Base-by-base conservation (phyloP, 2,888 invertebrate genomes). In the Alcis repandata region DNA sequence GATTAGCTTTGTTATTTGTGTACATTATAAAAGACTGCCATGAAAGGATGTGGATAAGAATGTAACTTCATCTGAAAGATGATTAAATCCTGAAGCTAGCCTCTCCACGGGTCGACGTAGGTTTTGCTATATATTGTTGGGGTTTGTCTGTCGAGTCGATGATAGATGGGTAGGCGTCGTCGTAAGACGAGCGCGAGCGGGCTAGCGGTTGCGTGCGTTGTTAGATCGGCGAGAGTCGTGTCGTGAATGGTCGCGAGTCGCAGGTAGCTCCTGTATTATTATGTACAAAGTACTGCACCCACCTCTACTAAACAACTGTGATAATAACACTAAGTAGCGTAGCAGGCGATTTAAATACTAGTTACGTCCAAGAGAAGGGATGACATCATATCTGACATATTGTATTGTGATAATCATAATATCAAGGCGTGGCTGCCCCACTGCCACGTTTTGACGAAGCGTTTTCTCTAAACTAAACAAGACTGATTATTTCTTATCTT, bases 401-500 rank as follows among this genome's bases (percentile, higher is more conserved):
- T 93, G 92, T 93, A 92, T 90, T 92, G 92, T 93, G 91, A 92
- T 92, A 90, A 85, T 87, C 79, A 84, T 86, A 84, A 80, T 84
- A 88, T 88, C 89, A 80, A 87, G 78, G 76, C 89, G 89, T 88
- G 86, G 64, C 43, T 27, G 51, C 17, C 48, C 41, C 48, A n/a
- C 78, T 79, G 76, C 81, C 82, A 80, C 88, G 89, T 84, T 88
- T 89, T 87, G 89, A 84, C 87, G 77, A 86, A 90, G 91, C 87
- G 87, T 93, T 93, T 94, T 93, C 92, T 93, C 91, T 91, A 92
- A 93, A 91, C 91, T 91, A 92, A 93, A 91, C 91, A 94, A 94
- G 94, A 94, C 94, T 94, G 94, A 94, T 94, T 94, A 94, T 94
- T 94, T 94, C 92, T 93, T 93, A 91, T 94, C 92, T 93, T 93